Base-by-base conservation (phyloP, 1,140 invertebrate genomes). In the Micrasema longulum region DNA sequence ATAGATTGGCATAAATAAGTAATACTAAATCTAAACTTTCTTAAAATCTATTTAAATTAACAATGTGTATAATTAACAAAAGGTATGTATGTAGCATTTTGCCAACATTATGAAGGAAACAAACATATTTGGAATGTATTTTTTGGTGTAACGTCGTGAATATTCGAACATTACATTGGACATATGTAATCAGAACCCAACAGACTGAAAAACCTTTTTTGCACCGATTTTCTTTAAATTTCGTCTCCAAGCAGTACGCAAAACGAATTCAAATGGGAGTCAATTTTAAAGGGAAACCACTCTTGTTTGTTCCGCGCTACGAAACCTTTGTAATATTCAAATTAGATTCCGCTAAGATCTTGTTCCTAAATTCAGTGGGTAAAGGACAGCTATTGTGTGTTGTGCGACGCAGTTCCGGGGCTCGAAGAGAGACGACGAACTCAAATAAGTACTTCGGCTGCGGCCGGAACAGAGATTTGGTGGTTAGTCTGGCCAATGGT, bases 231-330 rank as follows among this genome's bases (percentile, higher is more conserved):
- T 31, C 26, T 31, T 31, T 31, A 31, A 31, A 31, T 31, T 31
- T 31, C 7, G 26, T 31, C 26, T 31, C 7, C 26, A 7, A 31
- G 26, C 7, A 7, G 26, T 31, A 60, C 36, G 22, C 55, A 60
- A 38, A 60, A 60, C 14, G 20, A 60, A 60, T 60, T 41, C 31
- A 60, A 60, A 60, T 60, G 16, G 9, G 36, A 60, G 16, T n/a
- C 2, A 4, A 60, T 60, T 60, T 60, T 38, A 60, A 38, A 60
- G 20, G 53, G 1, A 57, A 38, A 38, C 35, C 14, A 16, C 2
- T 22, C 48, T 52, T 52, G 18, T 60, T 41, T 43, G 36, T 22
- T 41, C 18, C 55, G 18, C 35, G 55, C 55, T 22, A 60, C 36
- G 50, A 11, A 16, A 41, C 55, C 14, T 60, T 16, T 43, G 55